Evolutionary conservation across 2,888 invertebrate genomes (phyloP), one percentile per base, ranked within the genome.

Genomic region (Troides helena): DNA sequence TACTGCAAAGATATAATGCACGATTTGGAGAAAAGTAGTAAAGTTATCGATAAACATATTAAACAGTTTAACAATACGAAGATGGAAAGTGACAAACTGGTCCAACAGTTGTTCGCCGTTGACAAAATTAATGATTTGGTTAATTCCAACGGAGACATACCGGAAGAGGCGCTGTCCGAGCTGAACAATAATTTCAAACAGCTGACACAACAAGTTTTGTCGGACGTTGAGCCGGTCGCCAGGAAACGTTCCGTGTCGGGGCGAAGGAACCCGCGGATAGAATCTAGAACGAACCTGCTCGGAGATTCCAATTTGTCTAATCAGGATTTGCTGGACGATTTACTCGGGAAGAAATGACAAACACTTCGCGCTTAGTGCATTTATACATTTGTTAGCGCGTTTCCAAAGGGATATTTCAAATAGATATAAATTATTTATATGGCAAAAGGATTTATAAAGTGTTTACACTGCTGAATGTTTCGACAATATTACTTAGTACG

Each of bases 121-220:
- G 93, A 94, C 75, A 89, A 89, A 76, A 84, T 94, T 17, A 93
- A 93, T 72, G 86, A 92, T 12, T 86, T 89, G 71, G 87, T 94
- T 1, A 90, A 83, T 62, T 76, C 77, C 1, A 81, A 81, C 30
- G 82, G 81, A 0, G 88, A 87, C 39, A 85, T 92, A 64, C 86
- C 90, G 0, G 78, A 83, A 39, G 81, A 84, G 39, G 78, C 90
- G 36, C 81, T 91, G 12, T 75, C 75, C 23, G 91, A 91, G 71
- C 72, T 92, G 53, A 91, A 92, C 74, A 89, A 92, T 73, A 91
- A 92, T 72, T 90, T 92, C 63, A 88, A 91, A 78, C 84, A 85
- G 75, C 74, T 92, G 50, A 83, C 88, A 0, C 86, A 90, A 1
- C 86, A 88, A 72, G 84, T 86, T n/a, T 76, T 87, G n/a, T 72